These are phyloP conservation scores for Sesamia nonagrioides DNA, from an alignment of 1,140 invertebrate species.

Conservation along the genomic window DNA sequence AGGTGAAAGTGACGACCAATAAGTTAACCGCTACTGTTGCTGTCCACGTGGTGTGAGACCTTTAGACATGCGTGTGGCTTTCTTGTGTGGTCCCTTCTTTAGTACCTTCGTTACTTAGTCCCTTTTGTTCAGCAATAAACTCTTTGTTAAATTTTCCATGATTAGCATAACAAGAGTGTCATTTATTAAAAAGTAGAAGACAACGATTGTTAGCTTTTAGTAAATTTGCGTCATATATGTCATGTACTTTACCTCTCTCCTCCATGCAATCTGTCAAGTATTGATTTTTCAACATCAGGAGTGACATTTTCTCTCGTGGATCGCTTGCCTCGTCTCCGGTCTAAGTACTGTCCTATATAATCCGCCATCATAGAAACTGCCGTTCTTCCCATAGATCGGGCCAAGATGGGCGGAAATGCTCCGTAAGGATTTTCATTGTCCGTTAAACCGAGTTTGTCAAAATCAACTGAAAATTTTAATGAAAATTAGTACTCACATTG, in stretches of 20 bases:
- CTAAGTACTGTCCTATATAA: slow-evolving; percentile 91
- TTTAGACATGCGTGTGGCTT: slow-evolving; percentile 52
- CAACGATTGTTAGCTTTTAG: not conserved
- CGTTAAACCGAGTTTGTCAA: slow-evolving; percentile 93
- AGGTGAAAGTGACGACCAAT: slow-evolving; percentile 66
- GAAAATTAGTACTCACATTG: not conserved
- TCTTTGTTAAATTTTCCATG: not conserved
- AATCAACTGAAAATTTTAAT: slow-evolving; percentile 90
- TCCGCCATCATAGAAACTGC: slow-evolving; percentile 91
- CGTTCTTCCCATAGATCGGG: slow-evolving; percentile 90
- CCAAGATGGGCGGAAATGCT: slow-evolving; percentile 91
- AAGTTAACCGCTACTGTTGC: slow-evolving; percentile 38
- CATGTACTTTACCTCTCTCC: slow-evolving; percentile 89
- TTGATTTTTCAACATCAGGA: slow-evolving; percentile 74
- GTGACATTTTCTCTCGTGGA: slow-evolving; percentile 75
- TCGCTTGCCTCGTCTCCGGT: slow-evolving; percentile 89
- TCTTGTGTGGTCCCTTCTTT: slow-evolving; percentile 49
- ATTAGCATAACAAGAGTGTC: not conserved
- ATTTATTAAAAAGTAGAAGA: not conserved
- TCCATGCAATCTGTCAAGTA: slow-evolving; percentile 88
- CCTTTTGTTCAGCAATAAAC: not conserved
- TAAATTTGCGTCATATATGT: not conserved
- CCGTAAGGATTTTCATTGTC: slow-evolving; percentile 95
- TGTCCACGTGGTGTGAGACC: slow-evolving; percentile 33
- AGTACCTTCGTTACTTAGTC: slow-evolving; percentile 17